These are phyloP conservation scores for Oligia latruncula DNA, from an alignment of 2,888 invertebrate species.

Conservation along the genomic window DNA sequence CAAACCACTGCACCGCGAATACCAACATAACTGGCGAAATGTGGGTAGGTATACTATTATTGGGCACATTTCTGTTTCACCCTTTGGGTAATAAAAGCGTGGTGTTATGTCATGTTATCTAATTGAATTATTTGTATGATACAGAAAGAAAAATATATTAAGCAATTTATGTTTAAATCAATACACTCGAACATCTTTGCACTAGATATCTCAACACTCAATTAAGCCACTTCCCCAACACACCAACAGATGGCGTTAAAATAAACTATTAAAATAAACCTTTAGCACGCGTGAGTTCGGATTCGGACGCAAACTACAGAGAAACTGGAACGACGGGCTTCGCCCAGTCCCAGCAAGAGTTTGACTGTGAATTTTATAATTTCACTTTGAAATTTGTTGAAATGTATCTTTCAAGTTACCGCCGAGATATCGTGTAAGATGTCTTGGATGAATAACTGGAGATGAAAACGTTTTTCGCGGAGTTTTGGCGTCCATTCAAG, in stretches of 20 bases:
- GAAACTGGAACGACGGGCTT: conserved; percentile 44
- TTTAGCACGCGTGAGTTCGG: conserved; percentile 52
- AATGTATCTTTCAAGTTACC: conserved; percentile 65
- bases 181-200: background rate
- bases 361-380: conserved; percentile 69
- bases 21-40: background rate
- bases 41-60: background rate
- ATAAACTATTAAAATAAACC: conserved; percentile 25
- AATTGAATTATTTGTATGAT: background rate
- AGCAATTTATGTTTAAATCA: background rate
- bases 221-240: background rate
- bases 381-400: conserved; percentile 69
- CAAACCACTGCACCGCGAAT: background rate
- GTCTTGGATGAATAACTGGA: conserved; percentile 44
- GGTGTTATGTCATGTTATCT: background rate
- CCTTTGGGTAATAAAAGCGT: background rate
- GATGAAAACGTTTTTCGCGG: conserved; percentile 28
- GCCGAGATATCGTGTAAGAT: conserved; percentile 56
- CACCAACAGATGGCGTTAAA: conserved; percentile 48
- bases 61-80: background rate
- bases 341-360: conserved; percentile 54
- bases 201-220: background rate
- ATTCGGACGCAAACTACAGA: conserved; percentile 43
- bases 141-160: too few species aligned
- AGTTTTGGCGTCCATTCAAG: conserved; percentile 30